Evolutionary conservation across 1,140 invertebrate species (phyloP).

Genomic region (Tetragnatha versicolor): DNA sequence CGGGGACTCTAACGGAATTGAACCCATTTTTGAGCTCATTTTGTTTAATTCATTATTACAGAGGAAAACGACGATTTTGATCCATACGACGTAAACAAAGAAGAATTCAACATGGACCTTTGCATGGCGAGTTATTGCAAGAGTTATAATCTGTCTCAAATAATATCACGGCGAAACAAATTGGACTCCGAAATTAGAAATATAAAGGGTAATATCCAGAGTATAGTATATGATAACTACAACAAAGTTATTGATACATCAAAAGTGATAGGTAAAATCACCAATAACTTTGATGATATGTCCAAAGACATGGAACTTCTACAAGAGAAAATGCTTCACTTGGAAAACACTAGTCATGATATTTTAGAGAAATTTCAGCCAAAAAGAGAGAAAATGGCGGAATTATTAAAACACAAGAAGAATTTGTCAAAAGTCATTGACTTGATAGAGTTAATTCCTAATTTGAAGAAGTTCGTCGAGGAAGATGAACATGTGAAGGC

Average conservation of each 20-base stretch:
- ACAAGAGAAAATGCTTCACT: background rate
- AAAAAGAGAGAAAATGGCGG: background rate
- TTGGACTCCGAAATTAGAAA: constrained; percentile 7
- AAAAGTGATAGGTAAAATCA: background rate
- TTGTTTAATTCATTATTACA: no score
- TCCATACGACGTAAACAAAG: constrained; percentile 22
- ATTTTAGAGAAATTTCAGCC: constrained; percentile 7
- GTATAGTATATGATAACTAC: constrained; percentile 26
- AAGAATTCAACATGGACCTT: constrained; percentile 28
- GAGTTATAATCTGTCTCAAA: background rate
- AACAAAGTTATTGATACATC: background rate
- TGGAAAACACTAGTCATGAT: background rate
- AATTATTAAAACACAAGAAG: background rate
- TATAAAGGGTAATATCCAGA: background rate
- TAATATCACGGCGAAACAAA: background rate
- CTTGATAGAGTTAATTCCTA: background rate
- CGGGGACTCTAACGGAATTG: no score
- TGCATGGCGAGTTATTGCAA: background rate
- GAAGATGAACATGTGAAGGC: background rate
- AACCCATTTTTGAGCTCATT: no score
- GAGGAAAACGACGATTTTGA: constrained; percentile 1
- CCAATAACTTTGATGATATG: background rate
- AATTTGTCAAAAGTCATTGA: background rate
- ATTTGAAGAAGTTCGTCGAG: background rate
- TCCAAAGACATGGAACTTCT: background rate